Evolutionary conservation across 2,888 invertebrate species (phyloP).

Genomic region (Sesia bembeciformis): DNA sequence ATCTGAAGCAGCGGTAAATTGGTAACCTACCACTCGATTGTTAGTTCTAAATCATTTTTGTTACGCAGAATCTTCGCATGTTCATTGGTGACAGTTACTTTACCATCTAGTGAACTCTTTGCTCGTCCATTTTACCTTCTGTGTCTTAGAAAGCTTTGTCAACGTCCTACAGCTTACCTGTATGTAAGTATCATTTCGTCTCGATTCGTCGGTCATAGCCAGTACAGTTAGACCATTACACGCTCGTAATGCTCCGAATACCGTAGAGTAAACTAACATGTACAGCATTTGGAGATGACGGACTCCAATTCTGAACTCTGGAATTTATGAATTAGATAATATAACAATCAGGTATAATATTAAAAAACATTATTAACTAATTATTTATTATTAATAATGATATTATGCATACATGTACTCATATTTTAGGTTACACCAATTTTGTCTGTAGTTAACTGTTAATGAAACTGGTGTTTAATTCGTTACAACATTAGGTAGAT

Average conservation of each 20-base stretch:
- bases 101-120: too few relatives aligned
- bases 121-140: too few relatives aligned
- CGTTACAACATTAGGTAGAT: too few relatives aligned
- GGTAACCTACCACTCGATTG: too few relatives aligned
- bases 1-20: too few relatives aligned
- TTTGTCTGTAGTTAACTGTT: too few relatives aligned
- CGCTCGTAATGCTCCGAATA: conserved; percentile 68
- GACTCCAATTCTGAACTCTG: conserved; percentile 56
- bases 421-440: too few relatives aligned
- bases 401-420: neutral
- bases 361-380: neutral
- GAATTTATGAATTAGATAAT: neutral
- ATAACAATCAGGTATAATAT: neutral
- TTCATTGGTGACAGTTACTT: too few relatives aligned
- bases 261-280: conserved; percentile 60
- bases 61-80: too few relatives aligned
- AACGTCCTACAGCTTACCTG: conserved; percentile 22
- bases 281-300: conserved; percentile 73
- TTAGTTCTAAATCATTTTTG: too few relatives aligned
- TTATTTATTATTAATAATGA: neutral
- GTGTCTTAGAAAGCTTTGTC: too few relatives aligned
- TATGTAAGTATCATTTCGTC: conserved; percentile 39
- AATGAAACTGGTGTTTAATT: too few relatives aligned
- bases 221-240: conserved; percentile 69
- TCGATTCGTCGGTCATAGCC: conserved; percentile 51